These are phyloP conservation scores for Nebria ingens DNA, from an alignment of 1,140 invertebrate genomes.

Conservation along the genomic window DNA sequence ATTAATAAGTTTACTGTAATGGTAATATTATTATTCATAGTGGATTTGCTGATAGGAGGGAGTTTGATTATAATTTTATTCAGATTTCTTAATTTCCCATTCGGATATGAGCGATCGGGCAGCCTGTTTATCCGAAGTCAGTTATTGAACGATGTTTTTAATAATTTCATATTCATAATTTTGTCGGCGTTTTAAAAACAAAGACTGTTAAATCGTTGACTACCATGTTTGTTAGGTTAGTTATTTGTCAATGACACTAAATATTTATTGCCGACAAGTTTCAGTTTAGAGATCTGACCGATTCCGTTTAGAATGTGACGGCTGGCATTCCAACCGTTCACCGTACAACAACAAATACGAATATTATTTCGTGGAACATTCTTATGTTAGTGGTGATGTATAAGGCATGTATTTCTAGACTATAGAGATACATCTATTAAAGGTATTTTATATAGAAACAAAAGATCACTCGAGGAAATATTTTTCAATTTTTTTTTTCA, in stretches of 20 bases:
- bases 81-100: no score
- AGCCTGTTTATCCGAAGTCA: no score
- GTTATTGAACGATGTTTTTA: no score
- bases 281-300: neutral
- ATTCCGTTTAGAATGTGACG: constrained; percentile 1
- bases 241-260: constrained; percentile 8
- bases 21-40: no score
- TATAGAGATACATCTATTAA: constrained; percentile 2
- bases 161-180: constrained; percentile 1
- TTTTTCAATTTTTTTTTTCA: no score
- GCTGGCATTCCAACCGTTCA: neutral
- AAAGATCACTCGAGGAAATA: no score
- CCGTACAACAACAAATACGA: neutral
- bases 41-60: no score
- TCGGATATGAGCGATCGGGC: no score
- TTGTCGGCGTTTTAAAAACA: constrained; percentile 3
- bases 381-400: neutral
- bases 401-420: neutral
- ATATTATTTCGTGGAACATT: neutral
- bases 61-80: no score
- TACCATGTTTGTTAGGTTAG: neutral
- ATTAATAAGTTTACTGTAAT: no score
- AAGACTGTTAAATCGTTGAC: neutral
- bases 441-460: constrained; percentile 3
- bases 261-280: constrained; percentile 2